phyloP scores from a whole-genome alignment of 2,797 vertebrate species.

The Eremophila alpestris region DNA sequence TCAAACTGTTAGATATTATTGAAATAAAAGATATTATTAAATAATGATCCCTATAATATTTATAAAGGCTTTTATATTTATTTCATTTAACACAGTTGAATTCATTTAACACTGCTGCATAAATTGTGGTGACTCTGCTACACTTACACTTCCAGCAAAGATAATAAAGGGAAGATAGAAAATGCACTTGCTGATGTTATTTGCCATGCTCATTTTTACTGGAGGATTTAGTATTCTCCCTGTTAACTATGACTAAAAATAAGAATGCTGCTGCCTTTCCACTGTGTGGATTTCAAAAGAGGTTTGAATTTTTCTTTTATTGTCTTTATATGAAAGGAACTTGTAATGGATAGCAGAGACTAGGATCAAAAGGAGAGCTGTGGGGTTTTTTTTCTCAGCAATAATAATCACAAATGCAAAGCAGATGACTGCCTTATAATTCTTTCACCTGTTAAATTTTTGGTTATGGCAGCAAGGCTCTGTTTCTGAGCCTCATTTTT shows the following conservation, averaged over 20 bases:
- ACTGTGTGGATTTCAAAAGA: not conserved
- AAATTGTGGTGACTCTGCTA: not conserved
- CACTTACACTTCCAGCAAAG: not conserved
- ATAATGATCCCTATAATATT: not conserved
- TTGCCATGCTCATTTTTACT: not conserved
- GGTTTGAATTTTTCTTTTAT: not conserved
- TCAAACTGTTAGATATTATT: not conserved
- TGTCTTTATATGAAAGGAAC: not conserved
- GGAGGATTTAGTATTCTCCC: not conserved
- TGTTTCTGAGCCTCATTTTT: not conserved
- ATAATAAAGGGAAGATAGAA: not conserved
- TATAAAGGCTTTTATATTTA: not conserved
- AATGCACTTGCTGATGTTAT: not conserved
- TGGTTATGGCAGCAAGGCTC: not conserved
- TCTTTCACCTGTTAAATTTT: not conserved
- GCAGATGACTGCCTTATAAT: not conserved
- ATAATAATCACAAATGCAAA: not conserved
- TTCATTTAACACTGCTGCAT: not conserved
- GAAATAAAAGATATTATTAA: not conserved
- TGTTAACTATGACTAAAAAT: not conserved
- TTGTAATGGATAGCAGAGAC: not conserved
- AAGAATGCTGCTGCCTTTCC: not conserved
- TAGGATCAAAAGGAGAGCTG: not conserved
- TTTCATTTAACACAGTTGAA: not conserved
- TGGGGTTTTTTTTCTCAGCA: rapidly evolving